Evolutionary conservation across 2,113 vertebrate species (phyloP).

Genomic region (Chloropsis cyanopogon): DNA sequence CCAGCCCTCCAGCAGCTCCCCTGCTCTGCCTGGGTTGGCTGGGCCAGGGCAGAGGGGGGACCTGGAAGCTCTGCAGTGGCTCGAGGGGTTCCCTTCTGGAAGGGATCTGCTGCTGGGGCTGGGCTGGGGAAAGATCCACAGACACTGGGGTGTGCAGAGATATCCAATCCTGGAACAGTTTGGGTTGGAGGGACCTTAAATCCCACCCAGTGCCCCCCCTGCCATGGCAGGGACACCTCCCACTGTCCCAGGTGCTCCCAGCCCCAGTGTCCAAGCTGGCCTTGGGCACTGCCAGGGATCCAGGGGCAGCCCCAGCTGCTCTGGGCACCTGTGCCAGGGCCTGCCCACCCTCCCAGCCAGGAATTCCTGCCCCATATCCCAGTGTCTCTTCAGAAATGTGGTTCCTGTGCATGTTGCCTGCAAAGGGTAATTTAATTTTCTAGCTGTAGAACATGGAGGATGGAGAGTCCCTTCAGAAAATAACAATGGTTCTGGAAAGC

Average conservation of each 20-base stretch:
- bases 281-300: background rate
- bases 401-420: background rate
- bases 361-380: background rate
- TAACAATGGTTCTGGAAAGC: background rate
- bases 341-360: background rate
- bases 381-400: background rate
- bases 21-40: background rate
- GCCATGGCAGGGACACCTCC: background rate
- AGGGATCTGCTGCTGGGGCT: background rate
- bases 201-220: accelerated
- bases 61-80: background rate
- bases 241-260: background rate
- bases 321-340: background rate
- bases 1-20: background rate
- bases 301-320: background rate
- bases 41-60: background rate
- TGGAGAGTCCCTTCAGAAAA: background rate
- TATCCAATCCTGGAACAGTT: accelerated
- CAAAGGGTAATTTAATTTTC: background rate
- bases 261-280: background rate
- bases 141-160: background rate
- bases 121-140: background rate
- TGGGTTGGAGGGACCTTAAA: background rate
- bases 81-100: background rate
- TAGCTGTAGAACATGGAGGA: background rate